Conservation (phyloP, 2,113 vertebrate species). For the Tor tambroides region DNA sequence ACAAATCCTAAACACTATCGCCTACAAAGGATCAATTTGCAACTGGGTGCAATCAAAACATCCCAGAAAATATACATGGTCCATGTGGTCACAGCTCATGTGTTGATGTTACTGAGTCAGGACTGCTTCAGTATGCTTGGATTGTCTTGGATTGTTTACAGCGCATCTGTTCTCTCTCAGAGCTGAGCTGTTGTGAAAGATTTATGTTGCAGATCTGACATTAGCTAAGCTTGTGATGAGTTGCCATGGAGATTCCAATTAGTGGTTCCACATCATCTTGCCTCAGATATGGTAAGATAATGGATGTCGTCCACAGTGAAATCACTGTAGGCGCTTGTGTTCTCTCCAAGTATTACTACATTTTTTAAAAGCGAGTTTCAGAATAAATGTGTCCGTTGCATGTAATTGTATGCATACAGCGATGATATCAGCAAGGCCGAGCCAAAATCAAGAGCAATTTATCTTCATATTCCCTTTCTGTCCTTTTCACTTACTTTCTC, state of each 20-base stretch:
- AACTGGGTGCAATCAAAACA: conserved; percentile 68
- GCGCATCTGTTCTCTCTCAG: conserved; percentile 69
- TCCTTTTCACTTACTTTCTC: conserved; percentile 12
- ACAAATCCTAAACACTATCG: conserved; percentile 49
- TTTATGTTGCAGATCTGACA: conserved; percentile 64
- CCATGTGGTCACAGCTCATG: conserved; percentile 67
- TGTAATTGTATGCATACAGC: conserved; percentile 35
- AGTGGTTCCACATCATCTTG: conserved; percentile 63
- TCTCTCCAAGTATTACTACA: conserved; percentile 53
- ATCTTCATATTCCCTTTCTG: conserved; percentile 8
- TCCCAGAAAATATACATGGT: conserved; percentile 69
- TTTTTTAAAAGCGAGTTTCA: conserved; percentile 47
- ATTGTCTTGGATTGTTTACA: conserved; percentile 64
- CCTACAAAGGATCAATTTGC: conserved; percentile 53
- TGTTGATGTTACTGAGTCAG: conserved; percentile 71
- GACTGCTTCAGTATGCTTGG: conserved; percentile 66
- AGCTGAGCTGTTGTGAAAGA: conserved; percentile 60
- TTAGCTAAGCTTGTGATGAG: conserved; percentile 59
- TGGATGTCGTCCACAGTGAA: conserved; percentile 49
- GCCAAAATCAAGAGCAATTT: conserved; percentile 42
- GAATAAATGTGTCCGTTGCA: conserved; percentile 51
- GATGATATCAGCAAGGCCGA: conserved; percentile 9
- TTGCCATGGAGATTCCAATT: conserved; percentile 64
- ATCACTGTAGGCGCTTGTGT: conserved; percentile 46
- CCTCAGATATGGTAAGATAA: conserved; percentile 57